phyloP scores from a whole-genome alignment of 2,113 vertebrate species.

The Rissa tridactyla region DNA sequence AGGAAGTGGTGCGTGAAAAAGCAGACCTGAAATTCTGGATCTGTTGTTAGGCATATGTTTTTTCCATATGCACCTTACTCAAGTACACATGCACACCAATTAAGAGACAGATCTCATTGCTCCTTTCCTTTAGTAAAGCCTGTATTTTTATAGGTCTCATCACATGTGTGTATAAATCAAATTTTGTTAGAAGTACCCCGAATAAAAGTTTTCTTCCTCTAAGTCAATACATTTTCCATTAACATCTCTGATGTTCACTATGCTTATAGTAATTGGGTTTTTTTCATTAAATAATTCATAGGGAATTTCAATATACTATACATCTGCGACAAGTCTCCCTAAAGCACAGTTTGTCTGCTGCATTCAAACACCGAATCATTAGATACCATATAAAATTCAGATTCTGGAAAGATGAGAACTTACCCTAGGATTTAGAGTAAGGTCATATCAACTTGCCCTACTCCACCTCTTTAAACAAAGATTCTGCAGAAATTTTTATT shows the following conservation, averaged over 20 bases:
- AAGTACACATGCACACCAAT: rapidly evolving
- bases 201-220: not conserved
- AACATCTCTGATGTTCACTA: not conserved
- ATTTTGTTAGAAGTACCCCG: not conserved
- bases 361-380: not conserved
- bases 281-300: not conserved
- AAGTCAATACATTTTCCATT: not conserved
- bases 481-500: not conserved
- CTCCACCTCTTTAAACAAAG: not conserved
- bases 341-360: not conserved
- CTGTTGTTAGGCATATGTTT: not conserved
- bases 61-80: not conserved
- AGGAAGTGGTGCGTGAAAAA: not conserved
- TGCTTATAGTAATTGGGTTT: not conserved
- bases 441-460: not conserved
- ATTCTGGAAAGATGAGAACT: not conserved
- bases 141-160: not conserved
- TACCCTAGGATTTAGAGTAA: not conserved
- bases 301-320: not conserved
- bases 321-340: not conserved
- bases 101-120: not conserved
- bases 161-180: not conserved
- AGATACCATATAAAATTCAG: not conserved
- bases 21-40: not conserved
- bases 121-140: not conserved